Base-by-base conservation (phyloP, 2,888 invertebrate genomes). In the Acronicta alni region DNA sequence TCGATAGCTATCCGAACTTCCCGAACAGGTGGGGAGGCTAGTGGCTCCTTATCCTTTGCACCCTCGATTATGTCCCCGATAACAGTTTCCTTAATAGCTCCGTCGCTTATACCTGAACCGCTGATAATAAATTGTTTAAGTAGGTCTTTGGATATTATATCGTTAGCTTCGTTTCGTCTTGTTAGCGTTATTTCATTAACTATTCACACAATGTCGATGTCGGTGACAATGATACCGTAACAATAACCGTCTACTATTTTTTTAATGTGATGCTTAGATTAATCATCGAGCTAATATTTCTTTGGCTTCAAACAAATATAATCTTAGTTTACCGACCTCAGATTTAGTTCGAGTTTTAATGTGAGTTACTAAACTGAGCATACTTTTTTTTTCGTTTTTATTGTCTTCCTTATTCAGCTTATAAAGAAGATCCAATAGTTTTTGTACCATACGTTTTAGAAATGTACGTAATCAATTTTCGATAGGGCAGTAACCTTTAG, bases 11-110 rank as follows among this genome's bases (percentile, higher is more conserved):
- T 72, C 78, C 26, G 42, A 72, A 72, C 64, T 70, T 74, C 67
- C 65, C 68, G 62, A 70, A 68, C 76, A 77, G 74, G 73, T 74
- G 70, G 66, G 60, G 72, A 56, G 72, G 64, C 68, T 63, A 72
- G 74, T 72, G 58, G 59, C 61, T 70, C 46, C 66, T 77, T 71
- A 70, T 79, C 71, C 71, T 57, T 74, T 64, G 65, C 67, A 69
- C 62, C 79, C 71, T 65, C 65, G 80, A 79, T 82, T 64, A 79
- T 76, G 63, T 70, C 59, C 52, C 62, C 65, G 82, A 83, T 83
- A 82, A 81, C 75, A 72, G 79, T 74, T 75, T 64, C 75, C 80
- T 72, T 83, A 82, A 83, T 80, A 80, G 68, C 78, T 53, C 59
- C 54, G 62, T 70, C 77, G 79, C 70, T 79, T 78, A 72, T 77